Evolutionary conservation across 1,140 invertebrate species (phyloP), one percentile per base, ranked within the genome.

Genomic region (Oppia nitens): DNA sequence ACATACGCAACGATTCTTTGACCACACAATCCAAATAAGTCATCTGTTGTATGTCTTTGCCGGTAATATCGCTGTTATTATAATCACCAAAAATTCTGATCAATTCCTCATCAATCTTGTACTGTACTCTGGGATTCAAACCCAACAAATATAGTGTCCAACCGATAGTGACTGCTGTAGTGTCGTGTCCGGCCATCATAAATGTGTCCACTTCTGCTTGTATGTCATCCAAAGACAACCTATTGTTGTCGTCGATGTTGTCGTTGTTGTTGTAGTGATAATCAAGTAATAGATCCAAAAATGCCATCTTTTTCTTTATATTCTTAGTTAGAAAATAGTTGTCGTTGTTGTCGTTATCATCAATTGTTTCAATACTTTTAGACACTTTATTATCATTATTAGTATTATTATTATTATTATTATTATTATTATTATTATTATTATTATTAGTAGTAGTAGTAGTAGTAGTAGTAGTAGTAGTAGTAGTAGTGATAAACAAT

Each of bases 171-270:
- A 50, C 20, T 2, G 56, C 40, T 11, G 59, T 57, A 2, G 66
- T 67, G 51, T 67, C 66, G 55, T 67, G 66, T n/a, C 66, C 63
- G 56, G 76, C 77, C 70, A 79, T 78, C 75, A 79, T 86, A 65
- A 89, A 88, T 3, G 85, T 88, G 65, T 87, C 83, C 21, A 87
- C 84, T 74, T 88, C 85, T 68, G 87, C 84, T 51, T 81, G 73
- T 47, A 88, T 83, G 65, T 83, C 79, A 53, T 78, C 74, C 12
- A 85, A 69, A 4, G 72, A 69, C 11, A 72, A 70, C 0, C 81
- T 73, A 2, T 82, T 60, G 75, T 76, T 53, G 78, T 69, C 60
- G 52, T 69, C 3, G 65, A 77, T 6, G 64, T 53, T 47, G 71
- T 80, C 9, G 82, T 90, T n/a, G n/a, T n/a, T n/a, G n/a, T n/a